These are phyloP conservation scores for Coilia nasus DNA, from an alignment of 2,797 vertebrate species.

Conservation along the genomic window DNA sequence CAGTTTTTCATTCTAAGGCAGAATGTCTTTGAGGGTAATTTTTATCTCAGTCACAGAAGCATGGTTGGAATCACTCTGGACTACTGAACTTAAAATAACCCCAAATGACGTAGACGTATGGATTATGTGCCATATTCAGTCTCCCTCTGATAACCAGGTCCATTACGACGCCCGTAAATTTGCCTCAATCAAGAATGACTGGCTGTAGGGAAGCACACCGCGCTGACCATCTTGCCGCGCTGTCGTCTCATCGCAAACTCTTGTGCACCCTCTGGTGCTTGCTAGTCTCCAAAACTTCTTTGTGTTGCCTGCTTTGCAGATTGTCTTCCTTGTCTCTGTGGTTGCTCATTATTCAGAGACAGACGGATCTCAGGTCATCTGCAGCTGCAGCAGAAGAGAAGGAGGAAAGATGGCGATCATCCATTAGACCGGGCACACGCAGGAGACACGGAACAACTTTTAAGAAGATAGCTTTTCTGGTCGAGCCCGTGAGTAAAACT, in stretches of 20 bases:
- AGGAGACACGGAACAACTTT: constrained; percentile 95
- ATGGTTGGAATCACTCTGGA: background rate
- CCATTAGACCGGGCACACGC: constrained; percentile 97
- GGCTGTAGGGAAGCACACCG: constrained; percentile 70
- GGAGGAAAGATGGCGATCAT: constrained; percentile 99
- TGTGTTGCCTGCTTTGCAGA: constrained; percentile 95
- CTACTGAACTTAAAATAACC: constrained; percentile 73
- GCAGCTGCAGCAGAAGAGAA: constrained; percentile 89
- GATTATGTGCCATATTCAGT: constrained; percentile 51
- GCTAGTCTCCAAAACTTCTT: constrained; percentile 84
- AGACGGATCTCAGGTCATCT: constrained; percentile 99
- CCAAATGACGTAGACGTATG: constrained; percentile 71
- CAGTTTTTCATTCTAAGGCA: background rate
- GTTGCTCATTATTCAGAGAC: constrained; percentile 99
- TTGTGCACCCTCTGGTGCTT: constrained; percentile 99
- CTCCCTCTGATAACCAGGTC: constrained; percentile 42
- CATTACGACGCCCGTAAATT: constrained; percentile 49
- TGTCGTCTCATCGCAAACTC: constrained; percentile 82
- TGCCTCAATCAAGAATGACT: constrained; percentile 74
- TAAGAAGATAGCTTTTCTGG: constrained; percentile 73
- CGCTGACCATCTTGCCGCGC: constrained; percentile 77
- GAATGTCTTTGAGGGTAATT: background rate
- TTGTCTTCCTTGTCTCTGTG: constrained; percentile 94
- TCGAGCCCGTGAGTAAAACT: constrained; percentile 75
- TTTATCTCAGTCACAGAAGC: background rate